These are phyloP conservation scores for Pseudomyrmex cubaensis DNA, from an alignment of 1,140 invertebrate genomes.

Conservation along the genomic window DNA sequence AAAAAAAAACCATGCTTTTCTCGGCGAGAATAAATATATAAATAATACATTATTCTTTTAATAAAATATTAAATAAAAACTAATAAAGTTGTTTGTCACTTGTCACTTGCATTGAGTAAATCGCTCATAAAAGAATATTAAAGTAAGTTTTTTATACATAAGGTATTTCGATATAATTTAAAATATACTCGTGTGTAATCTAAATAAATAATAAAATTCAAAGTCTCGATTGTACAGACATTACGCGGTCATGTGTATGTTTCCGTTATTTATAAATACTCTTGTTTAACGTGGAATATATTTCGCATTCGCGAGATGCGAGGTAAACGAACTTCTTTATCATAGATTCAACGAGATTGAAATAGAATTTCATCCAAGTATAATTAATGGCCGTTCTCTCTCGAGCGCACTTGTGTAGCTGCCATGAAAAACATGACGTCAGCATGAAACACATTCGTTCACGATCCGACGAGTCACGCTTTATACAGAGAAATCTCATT, in stretches of 20 bases:
- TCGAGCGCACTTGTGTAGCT: conserved; percentile 43
- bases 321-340: conserved; percentile 50
- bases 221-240: neutral
- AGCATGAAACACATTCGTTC: conserved; percentile 47
- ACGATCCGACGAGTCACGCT: conserved; percentile 40
- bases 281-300: neutral
- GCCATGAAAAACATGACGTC: conserved; percentile 56
- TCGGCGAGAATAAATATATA: no score
- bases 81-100: no score
- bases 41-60: no score
- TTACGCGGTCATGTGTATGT: neutral
- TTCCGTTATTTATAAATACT: neutral
- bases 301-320: conserved; percentile 12
- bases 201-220: no score
- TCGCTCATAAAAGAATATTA: no score
- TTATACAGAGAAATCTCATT: conserved; percentile 51
- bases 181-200: no score
- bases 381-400: conserved; percentile 44
- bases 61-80: no score
- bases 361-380: conserved; percentile 41
- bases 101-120: no score
- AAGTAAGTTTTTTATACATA: no score
- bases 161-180: no score
- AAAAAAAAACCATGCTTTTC: no score
- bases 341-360: conserved; percentile 30